Evolutionary conservation across 2,888 invertebrate genomes (phyloP), one percentile per base, ranked within the genome.

Genomic region (Ectemnius cavifrons): DNA sequence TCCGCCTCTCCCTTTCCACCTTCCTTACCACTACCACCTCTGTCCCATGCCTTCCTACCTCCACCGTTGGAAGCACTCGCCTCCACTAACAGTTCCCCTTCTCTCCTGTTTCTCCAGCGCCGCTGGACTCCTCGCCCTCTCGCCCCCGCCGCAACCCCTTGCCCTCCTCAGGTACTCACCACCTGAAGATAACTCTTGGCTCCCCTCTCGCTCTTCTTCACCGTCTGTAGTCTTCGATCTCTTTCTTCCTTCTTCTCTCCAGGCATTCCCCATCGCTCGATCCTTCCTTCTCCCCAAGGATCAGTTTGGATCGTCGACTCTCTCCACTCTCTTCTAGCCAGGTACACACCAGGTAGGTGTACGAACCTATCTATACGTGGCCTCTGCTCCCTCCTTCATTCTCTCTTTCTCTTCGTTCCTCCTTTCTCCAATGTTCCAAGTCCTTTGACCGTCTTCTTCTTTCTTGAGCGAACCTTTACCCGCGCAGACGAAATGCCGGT

Each of bases 21-120:
- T 59, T 58, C 72, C 67, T 73, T 71, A 65, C 68, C 70, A 71
- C 75, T 73, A 81, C 72, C 70, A 77, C 77, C 66, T 8, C 52
- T 61, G 37, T 46, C 58, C 4, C 65, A 52, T 58, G 46, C 65
- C 66, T n/a, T 65, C 60, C 73, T 77, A 77, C 77, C 74, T 72
- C 80, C 77, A 78, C 69, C 78, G 73, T 63, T 69, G 56, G 75
- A 80, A 67, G 71, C 78, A 71, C 79, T 76, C 37, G 70, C 71
- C 77, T 71, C 77, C 77, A 74, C 74, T 75, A 78, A 67, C 71
- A 63, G 16, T 28, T 52, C 16, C 68, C 23, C 63, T 28, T 60
- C 59, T 61, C 60, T 47, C 61, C 27, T 45, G 14, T 14, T n/a
- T 60, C 58, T 58, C 58, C 60, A 62, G 60, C 56, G 46, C 60